A percentile compares a stretch with the other conserved stretches of the same genome.
phyloP scores from a whole-genome alignment of 2,888 invertebrate genomes.

The Elysia crispata region DNA sequence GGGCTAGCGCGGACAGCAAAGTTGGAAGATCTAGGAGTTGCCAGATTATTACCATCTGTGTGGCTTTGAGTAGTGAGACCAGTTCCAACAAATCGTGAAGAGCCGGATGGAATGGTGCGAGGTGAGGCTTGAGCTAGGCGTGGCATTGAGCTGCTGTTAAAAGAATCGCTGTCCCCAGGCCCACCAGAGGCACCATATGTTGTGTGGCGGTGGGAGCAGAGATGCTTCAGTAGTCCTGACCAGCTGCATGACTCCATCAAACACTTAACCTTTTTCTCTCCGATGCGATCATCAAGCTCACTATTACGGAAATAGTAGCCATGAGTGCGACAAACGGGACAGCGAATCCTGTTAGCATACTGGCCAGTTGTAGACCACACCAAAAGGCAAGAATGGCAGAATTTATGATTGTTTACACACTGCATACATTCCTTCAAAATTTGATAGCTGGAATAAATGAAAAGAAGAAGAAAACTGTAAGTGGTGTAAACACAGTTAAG shows the following conservation, averaged over 20 bases:
- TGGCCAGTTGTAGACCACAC: conserved; percentile 75
- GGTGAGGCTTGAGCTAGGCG: conserved; percentile 51
- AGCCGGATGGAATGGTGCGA: conserved; percentile 27
- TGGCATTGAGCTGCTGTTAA: conserved; percentile 37
- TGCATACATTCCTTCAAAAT: conserved; percentile 71
- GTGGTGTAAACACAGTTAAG: too few relatives aligned
- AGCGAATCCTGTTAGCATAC: conserved; percentile 69
- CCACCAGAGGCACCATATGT: conserved; percentile 44
- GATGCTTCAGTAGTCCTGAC: conserved; percentile 62
- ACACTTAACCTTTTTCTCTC: conserved; percentile 68
- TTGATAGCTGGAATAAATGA: conserved; percentile 66
- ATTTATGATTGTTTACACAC: conserved; percentile 73
- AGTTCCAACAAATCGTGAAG: conserved; percentile 50
- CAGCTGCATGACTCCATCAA: conserved; percentile 67
- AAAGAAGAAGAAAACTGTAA: too few relatives aligned
- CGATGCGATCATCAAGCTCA: conserved; percentile 63
- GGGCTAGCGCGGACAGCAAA: conserved; percentile 27
- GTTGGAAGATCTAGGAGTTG: neutral
- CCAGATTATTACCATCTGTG: neutral
- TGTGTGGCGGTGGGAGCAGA: conserved; percentile 62
- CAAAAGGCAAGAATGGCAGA: conserved; percentile 73
- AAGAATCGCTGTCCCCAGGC: neutral
- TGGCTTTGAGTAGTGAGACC: conserved; percentile 46
- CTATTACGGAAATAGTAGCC: conserved; percentile 63
- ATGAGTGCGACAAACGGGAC: conserved; percentile 73